Base-by-base conservation (phyloP, 2,888 invertebrate genomes). In the Drosophila birchii region DNA sequence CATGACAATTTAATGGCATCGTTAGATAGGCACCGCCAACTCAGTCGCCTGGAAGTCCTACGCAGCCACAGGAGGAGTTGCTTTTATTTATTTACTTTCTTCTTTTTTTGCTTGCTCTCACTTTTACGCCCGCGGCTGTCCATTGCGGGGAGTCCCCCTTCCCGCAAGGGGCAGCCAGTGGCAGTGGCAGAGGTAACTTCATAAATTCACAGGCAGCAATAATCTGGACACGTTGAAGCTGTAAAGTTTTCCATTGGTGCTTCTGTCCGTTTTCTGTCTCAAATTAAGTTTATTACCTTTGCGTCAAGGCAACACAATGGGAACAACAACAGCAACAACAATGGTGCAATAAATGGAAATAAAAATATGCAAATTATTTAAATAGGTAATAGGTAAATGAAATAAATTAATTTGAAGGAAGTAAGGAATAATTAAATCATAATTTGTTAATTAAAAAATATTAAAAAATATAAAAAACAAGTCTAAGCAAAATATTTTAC, bases 1-100 rank as follows among this genome's bases (percentile, higher is more conserved):
- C 88, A 84, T 81, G 88, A 81, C 86, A 87, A 80, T 76, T 75
- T 86, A 86, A 88, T 86, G 79, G 78, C 87, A 72, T 72, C 72
- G 72, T 73, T 72, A 63, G 72, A 72, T 73, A 39, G 72, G 73
- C 63, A 54, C 39, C 45, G 61, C 34, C n/a, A 29, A 68, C 61
- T 39, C 74, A 63, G 41, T 73, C 53, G 57, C 73, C 57, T 47
- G 72, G 53, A 72, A 72, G 72, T 73, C 72, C 38, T 63, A 68
- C 78, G 72, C 75, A 76, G 75, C 76, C 77, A 61, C 69, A 72
- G 58, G 16, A 49, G 49, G 18, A 49, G 49, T 49, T 14, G 32
- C 34, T 34, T 51, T 34, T 5, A 51, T 47, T 47, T 34, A 4
- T 51, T 32, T 29, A n/a, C 11, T 6, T 20, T 26, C n/a, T 26